phyloP scores from a whole-genome alignment of 2,113 vertebrate genomes.

The Jaculus jaculus region DNA sequence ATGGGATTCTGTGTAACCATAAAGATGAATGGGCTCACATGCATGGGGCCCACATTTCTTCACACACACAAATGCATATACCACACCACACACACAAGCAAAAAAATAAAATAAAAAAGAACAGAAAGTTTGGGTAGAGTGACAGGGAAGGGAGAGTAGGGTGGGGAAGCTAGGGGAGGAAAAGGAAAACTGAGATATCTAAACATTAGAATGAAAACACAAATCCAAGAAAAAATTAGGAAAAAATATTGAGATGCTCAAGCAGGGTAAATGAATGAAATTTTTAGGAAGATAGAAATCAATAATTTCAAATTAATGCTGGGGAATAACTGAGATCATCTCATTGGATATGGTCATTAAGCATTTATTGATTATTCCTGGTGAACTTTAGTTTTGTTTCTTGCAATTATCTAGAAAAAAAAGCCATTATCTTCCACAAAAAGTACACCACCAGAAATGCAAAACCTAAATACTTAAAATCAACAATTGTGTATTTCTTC shows the following conservation, averaged over 20 bases:
- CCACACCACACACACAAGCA: no score
- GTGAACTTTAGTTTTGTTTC: neutral
- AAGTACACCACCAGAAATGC: neutral
- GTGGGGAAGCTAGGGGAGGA: no score
- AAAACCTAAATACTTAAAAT: neutral
- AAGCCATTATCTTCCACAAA: neutral
- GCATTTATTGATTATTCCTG: neutral
- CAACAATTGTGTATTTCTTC: neutral
- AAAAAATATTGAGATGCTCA: neutral
- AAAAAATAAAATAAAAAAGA: no score
- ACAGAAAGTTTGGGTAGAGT: no score
- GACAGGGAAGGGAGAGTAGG: neutral
- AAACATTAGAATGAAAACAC: neutral
- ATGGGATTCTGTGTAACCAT: no score
- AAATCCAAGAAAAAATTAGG: neutral
- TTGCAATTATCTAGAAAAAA: neutral
- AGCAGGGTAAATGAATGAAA: neutral
- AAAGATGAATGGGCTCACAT: no score
- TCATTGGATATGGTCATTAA: neutral
- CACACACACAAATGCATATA: no score
- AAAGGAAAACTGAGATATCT: neutral
- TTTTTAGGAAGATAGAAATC: neutral
- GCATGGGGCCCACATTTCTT: no score
- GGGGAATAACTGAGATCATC: neutral
- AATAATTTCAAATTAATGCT: neutral